Conservation (phyloP, 1,140 invertebrate species). For the Pseudomyrmex flavicornis region DNA sequence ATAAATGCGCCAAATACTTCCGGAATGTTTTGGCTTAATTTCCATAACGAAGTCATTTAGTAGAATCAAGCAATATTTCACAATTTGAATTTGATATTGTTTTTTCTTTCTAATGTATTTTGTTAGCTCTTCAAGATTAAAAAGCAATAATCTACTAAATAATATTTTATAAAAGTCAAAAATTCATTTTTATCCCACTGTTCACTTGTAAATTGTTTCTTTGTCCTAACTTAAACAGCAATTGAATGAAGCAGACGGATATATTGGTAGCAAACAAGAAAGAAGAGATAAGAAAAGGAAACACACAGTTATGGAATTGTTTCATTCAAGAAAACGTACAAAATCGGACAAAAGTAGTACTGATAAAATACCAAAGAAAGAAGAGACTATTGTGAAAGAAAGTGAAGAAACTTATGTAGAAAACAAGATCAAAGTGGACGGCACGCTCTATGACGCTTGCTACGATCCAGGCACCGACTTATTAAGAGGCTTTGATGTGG, state of each 20-base stretch:
- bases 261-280: constrained; percentile 88
- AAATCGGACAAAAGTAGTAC: constrained; percentile 68
- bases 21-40: too few relatives aligned
- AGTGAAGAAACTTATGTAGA: constrained; percentile 58
- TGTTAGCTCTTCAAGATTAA: background rate
- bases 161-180: background rate
- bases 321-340: constrained; percentile 81
- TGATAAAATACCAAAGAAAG: constrained; percentile 82
- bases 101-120: background rate
- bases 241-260: constrained; percentile 75
- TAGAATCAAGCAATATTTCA: too few relatives aligned
- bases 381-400: constrained; percentile 55
- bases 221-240: constrained; percentile 66
- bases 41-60: too few relatives aligned
- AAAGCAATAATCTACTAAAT: background rate
- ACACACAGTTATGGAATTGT: constrained; percentile 89
- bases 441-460: constrained; percentile 63
- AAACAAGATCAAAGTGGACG: constrained; percentile 68
- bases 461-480: constrained; percentile 76
- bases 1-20: too few relatives aligned
- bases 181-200: background rate
- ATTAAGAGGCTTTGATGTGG: constrained; percentile 70
- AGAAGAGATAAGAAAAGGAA: constrained; percentile 89
- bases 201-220: constrained; percentile 18
- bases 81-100: constrained; percentile 14